Conservation (phyloP, 2,888 invertebrate genomes). For the Vesta saturnalis region DNA sequence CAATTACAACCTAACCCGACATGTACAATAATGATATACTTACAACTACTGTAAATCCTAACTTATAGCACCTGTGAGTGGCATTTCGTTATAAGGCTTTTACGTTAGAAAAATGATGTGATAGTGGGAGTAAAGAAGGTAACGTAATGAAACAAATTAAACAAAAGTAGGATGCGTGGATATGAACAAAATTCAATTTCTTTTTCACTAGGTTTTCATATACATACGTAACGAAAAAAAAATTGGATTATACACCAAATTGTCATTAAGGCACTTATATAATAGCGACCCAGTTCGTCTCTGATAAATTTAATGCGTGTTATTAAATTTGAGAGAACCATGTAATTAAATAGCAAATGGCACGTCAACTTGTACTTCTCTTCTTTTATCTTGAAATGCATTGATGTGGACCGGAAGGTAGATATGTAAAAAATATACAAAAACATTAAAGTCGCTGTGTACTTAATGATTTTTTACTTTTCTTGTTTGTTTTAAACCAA, state of each 20-base stretch:
- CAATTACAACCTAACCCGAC: constrained; percentile 36
- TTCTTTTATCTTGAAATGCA: constrained; percentile 22
- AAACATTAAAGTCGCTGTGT: constrained; percentile 55
- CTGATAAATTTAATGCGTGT: constrained; percentile 53
- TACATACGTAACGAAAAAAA: constrained; percentile 55
- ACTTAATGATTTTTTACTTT: constrained; percentile 59
- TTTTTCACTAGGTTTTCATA: constrained; percentile 57
- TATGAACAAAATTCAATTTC: constrained; percentile 49
- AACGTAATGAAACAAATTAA: constrained; percentile 17
- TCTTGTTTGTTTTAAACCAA: constrained; percentile 74
- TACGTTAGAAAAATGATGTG: constrained; percentile 17
- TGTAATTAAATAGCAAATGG: constrained; percentile 45
- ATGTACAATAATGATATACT: constrained; percentile 20
- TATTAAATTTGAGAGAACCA: constrained; percentile 56
- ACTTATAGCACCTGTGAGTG: constrained; percentile 38
- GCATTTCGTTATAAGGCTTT: constrained; percentile 20
- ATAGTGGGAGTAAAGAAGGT: too few species aligned
- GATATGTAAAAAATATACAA: constrained; percentile 2
- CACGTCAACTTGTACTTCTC: constrained; percentile 47
- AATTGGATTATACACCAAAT: constrained; percentile 47
- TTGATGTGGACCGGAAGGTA: constrained; percentile 17
- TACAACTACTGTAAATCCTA: constrained; percentile 22
- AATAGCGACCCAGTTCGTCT: constrained; percentile 49
- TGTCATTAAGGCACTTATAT: constrained; percentile 33
- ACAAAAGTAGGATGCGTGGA: constrained; percentile 18